These are phyloP conservation scores for Drosophila quinaria DNA, from an alignment of 2,888 invertebrate genomes.

Conservation along the genomic window DNA sequence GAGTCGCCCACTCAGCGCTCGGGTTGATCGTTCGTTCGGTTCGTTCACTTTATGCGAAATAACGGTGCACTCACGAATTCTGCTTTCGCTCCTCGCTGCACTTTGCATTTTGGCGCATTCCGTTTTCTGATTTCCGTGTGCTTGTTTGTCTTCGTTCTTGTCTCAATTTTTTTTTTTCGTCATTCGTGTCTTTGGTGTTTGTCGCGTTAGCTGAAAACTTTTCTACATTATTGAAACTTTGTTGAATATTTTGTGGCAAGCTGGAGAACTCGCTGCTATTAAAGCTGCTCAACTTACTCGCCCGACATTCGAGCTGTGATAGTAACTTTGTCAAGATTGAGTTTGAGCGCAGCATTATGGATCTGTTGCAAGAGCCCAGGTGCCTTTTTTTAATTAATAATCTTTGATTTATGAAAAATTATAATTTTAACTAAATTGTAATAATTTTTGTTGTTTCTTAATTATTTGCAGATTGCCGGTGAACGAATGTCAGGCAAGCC, in stretches of 20 bases:
- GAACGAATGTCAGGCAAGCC: constrained; percentile 91
- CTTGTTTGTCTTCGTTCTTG: constrained; percentile 42
- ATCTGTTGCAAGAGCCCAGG: constrained; percentile 82
- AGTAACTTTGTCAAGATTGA: constrained; percentile 82
- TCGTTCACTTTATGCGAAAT: constrained; percentile 16
- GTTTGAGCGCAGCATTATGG: constrained; percentile 85
- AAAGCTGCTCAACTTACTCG: constrained; percentile 75
- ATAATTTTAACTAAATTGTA: not conserved
- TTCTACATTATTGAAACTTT: not conserved
- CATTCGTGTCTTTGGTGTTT: not conserved
- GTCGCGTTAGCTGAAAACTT: constrained; percentile 33
- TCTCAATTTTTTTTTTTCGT: constrained; percentile 13
- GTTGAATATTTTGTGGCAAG: constrained; percentile 54
- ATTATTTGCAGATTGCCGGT: constrained; percentile 89
- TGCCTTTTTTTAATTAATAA: constrained; percentile 22
- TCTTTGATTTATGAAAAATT: not conserved
- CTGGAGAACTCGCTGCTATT: constrained; percentile 78
- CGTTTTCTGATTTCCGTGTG: constrained; percentile 64
- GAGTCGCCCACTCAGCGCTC: constrained; percentile 5
- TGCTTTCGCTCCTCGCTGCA: constrained; percentile 30
- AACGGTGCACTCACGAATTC: constrained; percentile 37
- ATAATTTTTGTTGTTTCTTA: not conserved
- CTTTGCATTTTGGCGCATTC: constrained; percentile 72
- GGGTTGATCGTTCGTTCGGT: constrained; percentile 1
- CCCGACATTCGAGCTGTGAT: constrained; percentile 61